Evolutionary conservation across 2,888 invertebrate species (phyloP), one percentile per base, ranked within the genome.

Genomic region (Idaea aversata): DNA sequence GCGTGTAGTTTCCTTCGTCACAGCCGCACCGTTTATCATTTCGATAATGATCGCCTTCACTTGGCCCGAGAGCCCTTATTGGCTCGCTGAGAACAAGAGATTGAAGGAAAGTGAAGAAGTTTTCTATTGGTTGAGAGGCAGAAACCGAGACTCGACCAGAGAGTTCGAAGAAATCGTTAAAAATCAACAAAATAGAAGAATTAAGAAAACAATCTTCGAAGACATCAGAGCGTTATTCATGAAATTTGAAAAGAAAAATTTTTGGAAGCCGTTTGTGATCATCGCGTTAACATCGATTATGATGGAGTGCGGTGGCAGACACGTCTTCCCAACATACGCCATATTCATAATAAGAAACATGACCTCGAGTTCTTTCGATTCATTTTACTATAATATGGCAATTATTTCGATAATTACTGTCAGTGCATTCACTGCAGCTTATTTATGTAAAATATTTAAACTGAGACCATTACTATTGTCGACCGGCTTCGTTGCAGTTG

Each of bases 61-160:
- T 0, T 80, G 78, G 77, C 77, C 77, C 0, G 80, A 79, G 35
- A 78, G 77, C 34, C 77, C 80, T 1, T 69, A 77, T 0, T 79
- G 78, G 77, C 62, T 80, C 5, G 67, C 73, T 13, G 72, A 72
- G 0, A 73, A 66, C 62, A 61, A 71, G 10, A 64, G 70, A 6
- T 77, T 67, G 34, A 66, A 72, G 2, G 64, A 64, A 38, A 75
- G 77, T 3, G 68, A 71, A 35, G 64, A 57, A 34, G 61, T 69
- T 0, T 93, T 94, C 35, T 85, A 87, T 62, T 94, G 90, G 85
- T 88, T 94, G 61, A 82, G 94, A 68, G 94, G 94, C 1, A 74
- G 78, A 1, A 67, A 10, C 86, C 57, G 93, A 88, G 68, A 88
- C 84, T 34, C 86, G 81, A 16, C 74, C 77, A 5, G 81, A 83